These are phyloP conservation scores for Epinotia nisella DNA, from an alignment of 2,888 invertebrate species.

Conservation along the genomic window DNA sequence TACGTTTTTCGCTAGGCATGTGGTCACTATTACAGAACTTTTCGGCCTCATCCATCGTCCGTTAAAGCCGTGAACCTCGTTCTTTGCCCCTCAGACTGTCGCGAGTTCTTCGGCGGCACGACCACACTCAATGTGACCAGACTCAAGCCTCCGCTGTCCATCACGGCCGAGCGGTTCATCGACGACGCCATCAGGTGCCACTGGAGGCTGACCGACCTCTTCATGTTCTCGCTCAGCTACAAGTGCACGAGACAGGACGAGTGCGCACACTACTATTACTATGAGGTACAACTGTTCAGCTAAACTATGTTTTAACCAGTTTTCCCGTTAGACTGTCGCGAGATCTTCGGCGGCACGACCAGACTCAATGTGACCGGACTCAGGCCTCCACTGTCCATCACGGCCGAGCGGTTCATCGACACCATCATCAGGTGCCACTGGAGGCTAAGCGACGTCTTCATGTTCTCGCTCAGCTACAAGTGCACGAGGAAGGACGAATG, in stretches of 20 bases:
- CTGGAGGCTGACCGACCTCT: constrained; percentile 64
- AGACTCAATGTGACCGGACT: constrained; percentile 59
- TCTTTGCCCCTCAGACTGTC: constrained; percentile 51
- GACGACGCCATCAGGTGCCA: constrained; percentile 61
- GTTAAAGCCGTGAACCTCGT: neutral
- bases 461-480: constrained; percentile 62
- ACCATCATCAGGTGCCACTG: constrained; percentile 67
- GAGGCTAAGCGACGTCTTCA: constrained; percentile 61
- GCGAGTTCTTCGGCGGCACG: constrained; percentile 54
- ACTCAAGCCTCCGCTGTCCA: constrained; percentile 59
- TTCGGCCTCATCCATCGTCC: too few relatives aligned
- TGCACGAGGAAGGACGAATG: constrained; percentile 64
- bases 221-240: constrained; percentile 65
- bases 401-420: constrained; percentile 60
- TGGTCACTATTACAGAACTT: too few relatives aligned
- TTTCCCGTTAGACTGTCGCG: constrained; percentile 54
- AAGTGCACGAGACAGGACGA: constrained; percentile 63
- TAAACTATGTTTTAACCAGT: too few relatives aligned
- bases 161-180: constrained; percentile 63
- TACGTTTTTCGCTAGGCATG: too few relatives aligned
- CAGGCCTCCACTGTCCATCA: constrained; percentile 59
- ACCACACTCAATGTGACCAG: constrained; percentile 57
- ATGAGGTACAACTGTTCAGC: too few relatives aligned
- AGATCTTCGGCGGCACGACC: constrained; percentile 52
- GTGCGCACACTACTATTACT: constrained; percentile 68